Percentiles rank a stretch among this genome's conserved stretches.
Conservation (phyloP, 2,888 invertebrate genomes). For the Camptogramma bilineatum region DNA sequence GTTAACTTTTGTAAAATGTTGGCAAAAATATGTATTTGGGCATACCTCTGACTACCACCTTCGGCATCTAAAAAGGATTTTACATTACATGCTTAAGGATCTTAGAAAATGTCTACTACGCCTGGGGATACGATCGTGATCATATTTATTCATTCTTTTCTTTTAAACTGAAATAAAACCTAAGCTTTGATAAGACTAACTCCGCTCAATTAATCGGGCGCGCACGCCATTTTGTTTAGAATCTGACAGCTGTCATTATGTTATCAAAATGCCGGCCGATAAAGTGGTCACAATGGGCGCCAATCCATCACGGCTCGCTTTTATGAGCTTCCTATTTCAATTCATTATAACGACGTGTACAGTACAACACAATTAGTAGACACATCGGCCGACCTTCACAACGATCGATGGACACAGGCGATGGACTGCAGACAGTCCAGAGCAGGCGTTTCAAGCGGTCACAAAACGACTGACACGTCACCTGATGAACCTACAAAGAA, state of each 20-base stretch:
- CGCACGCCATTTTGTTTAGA: constrained; percentile 40
- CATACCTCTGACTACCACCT: too few species aligned
- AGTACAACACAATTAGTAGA: neutral
- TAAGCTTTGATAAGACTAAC: constrained; percentile 14
- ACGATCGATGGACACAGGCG: too few species aligned
- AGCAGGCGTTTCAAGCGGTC: too few species aligned
- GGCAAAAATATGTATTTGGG: too few species aligned
- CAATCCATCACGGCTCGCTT: constrained; percentile 44
- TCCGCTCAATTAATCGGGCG: constrained; percentile 18
- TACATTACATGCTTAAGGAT: too few species aligned
- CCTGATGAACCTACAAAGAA: too few species aligned
- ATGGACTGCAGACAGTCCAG: too few species aligned
- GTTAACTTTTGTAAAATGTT: too few species aligned
- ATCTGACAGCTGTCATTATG: constrained; percentile 44
- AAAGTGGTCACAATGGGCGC: constrained; percentile 38
- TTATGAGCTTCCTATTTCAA: constrained; percentile 46
- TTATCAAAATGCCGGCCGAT: constrained; percentile 44
- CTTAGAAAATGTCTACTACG: too few species aligned
- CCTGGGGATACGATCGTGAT: too few species aligned
- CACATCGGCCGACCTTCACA: neutral
- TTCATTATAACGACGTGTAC: constrained; percentile 43
- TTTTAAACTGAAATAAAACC: neutral
- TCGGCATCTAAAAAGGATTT: too few species aligned
- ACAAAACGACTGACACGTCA: too few species aligned
- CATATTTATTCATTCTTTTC: neutral